Evolutionary conservation across 2,888 invertebrate genomes (phyloP).

Genomic region (Noctuana brunneofusca): DNA sequence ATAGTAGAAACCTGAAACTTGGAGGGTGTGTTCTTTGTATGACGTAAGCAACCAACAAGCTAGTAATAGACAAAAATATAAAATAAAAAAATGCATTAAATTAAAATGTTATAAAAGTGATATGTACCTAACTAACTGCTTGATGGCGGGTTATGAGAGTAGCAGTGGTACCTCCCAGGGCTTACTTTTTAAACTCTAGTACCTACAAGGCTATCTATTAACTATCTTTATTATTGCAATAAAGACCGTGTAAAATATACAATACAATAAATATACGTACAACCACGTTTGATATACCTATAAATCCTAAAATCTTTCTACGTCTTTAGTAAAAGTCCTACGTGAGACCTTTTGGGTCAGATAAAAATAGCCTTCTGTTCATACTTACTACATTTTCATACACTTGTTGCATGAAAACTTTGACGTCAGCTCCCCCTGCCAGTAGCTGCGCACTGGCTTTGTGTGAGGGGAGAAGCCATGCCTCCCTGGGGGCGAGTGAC

Average conservation of each 20-base stretch:
- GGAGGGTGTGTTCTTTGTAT: too few relatives aligned
- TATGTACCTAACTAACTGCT: too few relatives aligned
- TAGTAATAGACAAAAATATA: too few relatives aligned
- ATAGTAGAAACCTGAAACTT: too few relatives aligned
- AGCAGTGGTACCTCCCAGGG: too few relatives aligned
- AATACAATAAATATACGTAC: background rate
- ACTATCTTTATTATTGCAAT: background rate
- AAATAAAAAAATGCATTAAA: too few relatives aligned
- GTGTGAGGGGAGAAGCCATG: constrained; percentile 56
- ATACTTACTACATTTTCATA: constrained; percentile 60
- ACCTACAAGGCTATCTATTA: too few relatives aligned
- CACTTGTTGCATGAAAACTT: constrained; percentile 76
- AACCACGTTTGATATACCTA: background rate
- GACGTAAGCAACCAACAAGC: too few relatives aligned
- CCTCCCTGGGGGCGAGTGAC: constrained; percentile 68
- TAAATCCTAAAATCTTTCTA: background rate
- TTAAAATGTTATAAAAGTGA: too few relatives aligned
- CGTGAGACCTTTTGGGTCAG: constrained; percentile 51
- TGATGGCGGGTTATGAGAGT: too few relatives aligned
- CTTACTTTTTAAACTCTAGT: too few relatives aligned
- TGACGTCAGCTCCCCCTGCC: constrained; percentile 72
- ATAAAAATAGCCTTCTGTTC: constrained; percentile 70
- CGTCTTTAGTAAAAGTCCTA: background rate
- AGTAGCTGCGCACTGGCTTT: constrained; percentile 47
- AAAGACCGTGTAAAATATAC: background rate